Percentiles rank a stretch among this genome's conserved stretches.
These are phyloP conservation scores for Rhineura floridana DNA, from an alignment of 2,113 vertebrate genomes.

Conservation along the genomic window DNA sequence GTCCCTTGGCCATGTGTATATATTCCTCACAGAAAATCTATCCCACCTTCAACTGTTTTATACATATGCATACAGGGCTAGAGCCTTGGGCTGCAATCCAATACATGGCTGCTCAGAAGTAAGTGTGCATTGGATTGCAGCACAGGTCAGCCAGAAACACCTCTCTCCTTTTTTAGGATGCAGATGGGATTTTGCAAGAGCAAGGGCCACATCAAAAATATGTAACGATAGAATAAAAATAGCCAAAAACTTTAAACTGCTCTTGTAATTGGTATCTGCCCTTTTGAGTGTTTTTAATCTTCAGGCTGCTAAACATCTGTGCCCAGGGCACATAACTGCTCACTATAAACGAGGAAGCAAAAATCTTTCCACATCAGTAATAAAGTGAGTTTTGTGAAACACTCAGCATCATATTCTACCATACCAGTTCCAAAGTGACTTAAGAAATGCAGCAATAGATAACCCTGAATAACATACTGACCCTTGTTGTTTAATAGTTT, in stretches of 20 bases:
- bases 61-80: neutral
- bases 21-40: neutral
- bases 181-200: conserved; percentile 28
- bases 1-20: no score
- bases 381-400: conserved; percentile 97
- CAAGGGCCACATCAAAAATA: conserved; percentile 42
- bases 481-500: no score
- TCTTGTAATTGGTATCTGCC: conserved; percentile 54
- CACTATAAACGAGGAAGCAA: conserved; percentile 97
- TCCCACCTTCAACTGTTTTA: neutral
- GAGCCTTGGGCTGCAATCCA: neutral
- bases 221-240: conserved; percentile 47
- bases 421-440: no score
- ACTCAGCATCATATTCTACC: conserved; percentile 97
- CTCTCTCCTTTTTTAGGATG: neutral
- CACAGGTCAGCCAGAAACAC: no score
- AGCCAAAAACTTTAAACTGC: conserved; percentile 46
- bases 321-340: conserved; percentile 73
- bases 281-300: conserved; percentile 52
- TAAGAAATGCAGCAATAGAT: no score
- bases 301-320: conserved; percentile 50
- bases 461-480: no score
- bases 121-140: no score
- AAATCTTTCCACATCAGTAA: conserved; percentile 98
- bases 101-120: no score